Evolutionary conservation across 2,113 vertebrate species (phyloP).

Genomic region (Trichechus manatus): DNA sequence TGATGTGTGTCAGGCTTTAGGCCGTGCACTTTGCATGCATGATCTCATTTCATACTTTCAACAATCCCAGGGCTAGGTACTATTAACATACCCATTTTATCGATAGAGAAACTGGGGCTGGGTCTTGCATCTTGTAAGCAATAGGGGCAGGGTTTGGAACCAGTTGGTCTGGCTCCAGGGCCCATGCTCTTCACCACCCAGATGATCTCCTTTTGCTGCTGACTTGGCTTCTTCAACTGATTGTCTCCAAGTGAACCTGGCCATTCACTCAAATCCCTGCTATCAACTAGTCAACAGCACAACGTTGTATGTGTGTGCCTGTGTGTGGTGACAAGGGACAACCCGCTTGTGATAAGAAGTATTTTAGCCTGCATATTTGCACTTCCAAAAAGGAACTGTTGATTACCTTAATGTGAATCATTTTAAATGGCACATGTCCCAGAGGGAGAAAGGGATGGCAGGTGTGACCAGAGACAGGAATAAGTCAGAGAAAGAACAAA

Average conservation of each 20-base stretch:
- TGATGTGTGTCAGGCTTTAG: not conserved
- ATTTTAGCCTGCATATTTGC: not conserved
- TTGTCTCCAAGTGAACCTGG: not conserved
- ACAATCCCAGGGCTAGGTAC: not conserved
- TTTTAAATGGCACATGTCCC: not conserved
- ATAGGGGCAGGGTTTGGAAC: not conserved
- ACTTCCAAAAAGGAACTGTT: not conserved
- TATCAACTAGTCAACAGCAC: not conserved
- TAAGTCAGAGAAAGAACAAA: slow-evolving; percentile 19
- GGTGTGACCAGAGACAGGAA: not conserved
- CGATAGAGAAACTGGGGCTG: not conserved
- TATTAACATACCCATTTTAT: not conserved
- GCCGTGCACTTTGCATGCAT: not conserved
- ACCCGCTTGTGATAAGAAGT: not conserved
- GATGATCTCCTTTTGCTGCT: not conserved
- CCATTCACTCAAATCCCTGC: not conserved
- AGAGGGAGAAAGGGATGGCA: not conserved
- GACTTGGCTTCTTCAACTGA: not conserved
- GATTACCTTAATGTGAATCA: not conserved
- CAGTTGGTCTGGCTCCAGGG: not conserved
- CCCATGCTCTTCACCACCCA: not conserved
- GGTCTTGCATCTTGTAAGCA: too few relatives aligned
- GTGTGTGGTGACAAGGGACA: not conserved
- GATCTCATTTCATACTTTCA: not conserved
- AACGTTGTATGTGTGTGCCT: not conserved